Evolutionary conservation across 1,140 invertebrate genomes (phyloP), one percentile per base, ranked within the genome.

Genomic region (Nasonia vitripennis): DNA sequence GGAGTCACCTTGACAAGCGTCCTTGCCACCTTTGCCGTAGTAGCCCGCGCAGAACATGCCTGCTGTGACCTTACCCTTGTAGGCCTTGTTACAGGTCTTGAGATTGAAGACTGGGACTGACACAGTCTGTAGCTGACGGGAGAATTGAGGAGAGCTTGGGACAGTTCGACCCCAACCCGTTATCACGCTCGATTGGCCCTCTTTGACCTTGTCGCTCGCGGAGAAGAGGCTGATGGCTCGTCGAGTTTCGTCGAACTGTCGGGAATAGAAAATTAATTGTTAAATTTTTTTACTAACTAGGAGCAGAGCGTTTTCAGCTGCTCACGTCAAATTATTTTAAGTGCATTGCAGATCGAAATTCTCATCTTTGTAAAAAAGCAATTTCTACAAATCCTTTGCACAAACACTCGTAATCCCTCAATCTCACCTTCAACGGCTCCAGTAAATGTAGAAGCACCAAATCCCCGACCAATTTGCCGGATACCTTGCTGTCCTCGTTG

Each of bases 1-100:
- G 0, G 91, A 93, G 81, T 93, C 92, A 2, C 91, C 20, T 86
- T 94, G 93, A 88, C 94, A 95, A 6, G 94, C 90, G 87, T 94
- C 94, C 71, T 91, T 91, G 6, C 91, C 92, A 51, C 94, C 93
- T 45, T 91, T 94, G 2, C 86, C 31, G 89, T 51, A 34, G 89
- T 62, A 91, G 17, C 93, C 94, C 23, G 94, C 93, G 87, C 94
- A 95, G 5, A 95, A 81, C 89, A 91, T 89, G 48, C 90, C 89
- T 84, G 88, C 11, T 82, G 68, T 80, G 84, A 92, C n/a, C 77
- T 84, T 37, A 83, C 87, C 85, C 2, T 17, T 27, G 48, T 90
- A 90, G 12, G 79, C 78, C 34, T 77, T 62, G 55, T 85, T 81
- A 81, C 90, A 91, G 2, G 78, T 34, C 27, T 77, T 85, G 37